Evolutionary conservation across 2,113 vertebrate species (phyloP).

Genomic region (Aptenodytes patagonicus): DNA sequence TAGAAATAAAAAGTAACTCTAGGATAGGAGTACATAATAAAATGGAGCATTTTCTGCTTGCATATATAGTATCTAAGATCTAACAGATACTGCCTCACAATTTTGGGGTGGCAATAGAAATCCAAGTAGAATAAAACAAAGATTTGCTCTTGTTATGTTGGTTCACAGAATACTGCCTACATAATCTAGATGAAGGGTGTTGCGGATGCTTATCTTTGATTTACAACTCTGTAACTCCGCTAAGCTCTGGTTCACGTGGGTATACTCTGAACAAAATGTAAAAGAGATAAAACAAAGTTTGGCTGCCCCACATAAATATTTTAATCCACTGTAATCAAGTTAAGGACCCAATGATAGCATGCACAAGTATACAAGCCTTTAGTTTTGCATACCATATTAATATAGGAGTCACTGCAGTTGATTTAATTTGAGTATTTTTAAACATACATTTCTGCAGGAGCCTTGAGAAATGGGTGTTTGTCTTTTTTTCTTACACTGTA

Average conservation of each 20-base stretch:
- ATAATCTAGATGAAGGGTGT: not conserved
- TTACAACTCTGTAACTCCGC: not conserved
- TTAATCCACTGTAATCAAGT: not conserved
- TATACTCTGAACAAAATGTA: not conserved
- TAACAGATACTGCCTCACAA: not conserved
- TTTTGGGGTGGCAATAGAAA: not conserved
- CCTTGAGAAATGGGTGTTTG: not conserved
- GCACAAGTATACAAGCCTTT: not conserved
- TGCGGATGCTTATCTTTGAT: not conserved
- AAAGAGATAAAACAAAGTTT: not conserved
- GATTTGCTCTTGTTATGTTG: not conserved
- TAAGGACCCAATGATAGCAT: not conserved
- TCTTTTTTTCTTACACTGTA: not conserved
- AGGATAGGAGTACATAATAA: not conserved
- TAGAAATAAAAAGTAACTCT: not conserved
- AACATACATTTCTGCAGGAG: not conserved
- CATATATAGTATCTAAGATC: not conserved
- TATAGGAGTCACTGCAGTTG: not conserved
- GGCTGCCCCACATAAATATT: not conserved
- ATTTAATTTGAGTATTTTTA: slow-evolving; percentile 30
- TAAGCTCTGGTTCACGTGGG: not conserved
- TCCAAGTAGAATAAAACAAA: not conserved
- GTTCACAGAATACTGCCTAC: not conserved
- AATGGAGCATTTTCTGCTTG: not conserved
- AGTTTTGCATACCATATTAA: not conserved